phyloP scores from a whole-genome alignment of 1,140 invertebrate genomes.

The Drosophila busckii region DNA sequence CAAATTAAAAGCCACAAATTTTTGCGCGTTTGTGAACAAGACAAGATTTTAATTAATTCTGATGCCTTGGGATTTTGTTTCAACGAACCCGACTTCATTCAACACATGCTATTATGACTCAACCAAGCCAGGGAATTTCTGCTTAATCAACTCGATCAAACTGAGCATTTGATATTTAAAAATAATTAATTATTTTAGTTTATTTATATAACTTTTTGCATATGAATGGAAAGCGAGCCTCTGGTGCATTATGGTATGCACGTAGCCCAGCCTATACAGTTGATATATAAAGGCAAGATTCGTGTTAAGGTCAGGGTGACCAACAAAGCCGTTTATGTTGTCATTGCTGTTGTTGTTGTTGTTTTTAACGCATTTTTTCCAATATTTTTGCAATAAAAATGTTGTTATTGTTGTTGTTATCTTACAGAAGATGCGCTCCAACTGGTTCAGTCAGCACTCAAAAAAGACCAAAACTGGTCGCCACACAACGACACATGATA shows the following conservation, averaged over 20 bases:
- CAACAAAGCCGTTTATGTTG: conserved; percentile 49
- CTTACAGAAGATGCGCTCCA: conserved; percentile 66
- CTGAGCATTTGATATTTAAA: conserved; percentile 6
- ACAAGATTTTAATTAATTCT: conserved; percentile 44
- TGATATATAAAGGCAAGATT: conserved; percentile 55
- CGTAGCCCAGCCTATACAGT: conserved; percentile 30
- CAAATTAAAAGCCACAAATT: conserved; percentile 37
- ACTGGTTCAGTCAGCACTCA: conserved; percentile 61
- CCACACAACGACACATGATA: conserved; percentile 21
- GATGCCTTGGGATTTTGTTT: conserved; percentile 27
- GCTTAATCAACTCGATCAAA: neutral
- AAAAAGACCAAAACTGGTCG: conserved; percentile 55
- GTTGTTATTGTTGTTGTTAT: conserved; percentile 34
- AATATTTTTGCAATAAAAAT: conserved; percentile 75
- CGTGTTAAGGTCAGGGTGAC: conserved; percentile 75
- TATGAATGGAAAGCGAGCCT: conserved; percentile 19
- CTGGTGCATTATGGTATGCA: conserved; percentile 47
- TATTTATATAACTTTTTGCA: conserved; percentile 20
- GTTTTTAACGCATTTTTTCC: conserved; percentile 64
- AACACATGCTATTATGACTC: conserved; percentile 21
- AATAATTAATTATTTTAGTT: conserved; percentile 2
- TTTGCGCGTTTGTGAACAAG: conserved; percentile 16
- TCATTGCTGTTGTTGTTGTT: conserved; percentile 17
- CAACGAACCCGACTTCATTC: conserved; percentile 7
- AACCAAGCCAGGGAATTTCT: conserved; percentile 14